A percentile compares a stretch with the other conserved stretches of the same genome.
Conservation (phyloP, 2,797 vertebrate genomes). For the Fratercula arctica region DNA sequence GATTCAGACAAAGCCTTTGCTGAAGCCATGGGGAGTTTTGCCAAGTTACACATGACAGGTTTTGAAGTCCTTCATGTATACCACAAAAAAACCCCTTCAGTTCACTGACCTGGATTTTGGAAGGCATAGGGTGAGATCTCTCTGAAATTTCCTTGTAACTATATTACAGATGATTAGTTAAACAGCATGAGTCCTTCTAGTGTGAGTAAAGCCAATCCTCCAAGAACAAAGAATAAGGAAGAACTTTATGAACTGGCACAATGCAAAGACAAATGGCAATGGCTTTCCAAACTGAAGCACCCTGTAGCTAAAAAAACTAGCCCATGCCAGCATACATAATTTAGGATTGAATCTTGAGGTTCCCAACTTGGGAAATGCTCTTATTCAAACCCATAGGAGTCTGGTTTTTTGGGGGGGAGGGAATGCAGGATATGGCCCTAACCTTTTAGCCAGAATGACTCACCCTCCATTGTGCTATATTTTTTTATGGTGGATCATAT, state of each 20-base stretch:
- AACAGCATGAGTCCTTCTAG: background rate
- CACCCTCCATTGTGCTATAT: constrained; percentile 40
- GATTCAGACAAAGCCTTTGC: background rate
- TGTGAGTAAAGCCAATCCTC: background rate
- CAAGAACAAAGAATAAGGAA: constrained; percentile 4
- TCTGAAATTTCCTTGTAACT: background rate
- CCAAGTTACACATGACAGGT: background rate
- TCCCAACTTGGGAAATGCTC: background rate
- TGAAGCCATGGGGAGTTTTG: background rate
- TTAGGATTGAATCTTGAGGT: background rate
- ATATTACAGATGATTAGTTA: background rate
- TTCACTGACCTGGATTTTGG: background rate
- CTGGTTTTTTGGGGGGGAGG: background rate
- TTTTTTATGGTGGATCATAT: constrained; percentile 40
- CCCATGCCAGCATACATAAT: background rate
- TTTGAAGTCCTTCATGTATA: background rate
- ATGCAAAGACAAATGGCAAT: background rate
- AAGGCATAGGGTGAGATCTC: background rate
- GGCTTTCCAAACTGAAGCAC: background rate
- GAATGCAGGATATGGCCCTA: constrained; percentile 3
- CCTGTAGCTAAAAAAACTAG: background rate
- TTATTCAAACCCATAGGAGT: background rate
- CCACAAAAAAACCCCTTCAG: background rate
- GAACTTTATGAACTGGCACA: background rate
- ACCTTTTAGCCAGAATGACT: constrained; percentile 57